These are phyloP conservation scores for Nomada lathburiana DNA, from an alignment of 2,888 invertebrate genomes.

Conservation along the genomic window DNA sequence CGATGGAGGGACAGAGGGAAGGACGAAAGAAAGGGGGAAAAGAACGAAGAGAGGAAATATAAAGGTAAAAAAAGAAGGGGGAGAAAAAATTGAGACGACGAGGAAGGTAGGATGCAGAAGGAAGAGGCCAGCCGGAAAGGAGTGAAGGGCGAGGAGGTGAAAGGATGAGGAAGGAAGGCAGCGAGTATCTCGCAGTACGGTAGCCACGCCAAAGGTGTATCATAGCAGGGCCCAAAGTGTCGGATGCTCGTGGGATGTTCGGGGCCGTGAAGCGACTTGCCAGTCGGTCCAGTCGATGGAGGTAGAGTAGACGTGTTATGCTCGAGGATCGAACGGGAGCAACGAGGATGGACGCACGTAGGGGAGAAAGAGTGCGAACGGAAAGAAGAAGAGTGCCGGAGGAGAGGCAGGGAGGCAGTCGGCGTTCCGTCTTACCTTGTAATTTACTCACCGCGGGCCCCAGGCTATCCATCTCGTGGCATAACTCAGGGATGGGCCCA, in stretches of 20 bases:
- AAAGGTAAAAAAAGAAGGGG: constrained; percentile 23
- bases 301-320: constrained; percentile 46
- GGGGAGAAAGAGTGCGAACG: constrained; percentile 58
- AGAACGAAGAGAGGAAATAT: constrained; percentile 22
- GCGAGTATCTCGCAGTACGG: constrained; percentile 74
- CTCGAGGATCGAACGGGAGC: constrained; percentile 36
- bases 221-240: constrained; percentile 76
- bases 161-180: constrained; percentile 55
- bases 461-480: constrained; percentile 81
- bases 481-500: constrained; percentile 80
- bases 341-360: constrained; percentile 35
- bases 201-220: constrained; percentile 77
- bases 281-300: constrained; percentile 50
- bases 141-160: constrained; percentile 48
- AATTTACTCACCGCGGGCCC: constrained; percentile 83
- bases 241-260: constrained; percentile 75
- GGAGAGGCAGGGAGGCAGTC: constrained; percentile 71
- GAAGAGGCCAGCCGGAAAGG: constrained; percentile 45
- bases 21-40: constrained; percentile 6
- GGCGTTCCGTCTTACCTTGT: constrained; percentile 82
- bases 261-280: constrained; percentile 60
- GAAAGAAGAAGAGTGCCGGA: constrained; percentile 49
- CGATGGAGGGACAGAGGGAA: not conserved
- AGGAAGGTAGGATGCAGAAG: constrained; percentile 52
- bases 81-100: constrained; percentile 60